Conservation (phyloP, 2,113 vertebrate genomes). For the Mastomys natalensis region DNA sequence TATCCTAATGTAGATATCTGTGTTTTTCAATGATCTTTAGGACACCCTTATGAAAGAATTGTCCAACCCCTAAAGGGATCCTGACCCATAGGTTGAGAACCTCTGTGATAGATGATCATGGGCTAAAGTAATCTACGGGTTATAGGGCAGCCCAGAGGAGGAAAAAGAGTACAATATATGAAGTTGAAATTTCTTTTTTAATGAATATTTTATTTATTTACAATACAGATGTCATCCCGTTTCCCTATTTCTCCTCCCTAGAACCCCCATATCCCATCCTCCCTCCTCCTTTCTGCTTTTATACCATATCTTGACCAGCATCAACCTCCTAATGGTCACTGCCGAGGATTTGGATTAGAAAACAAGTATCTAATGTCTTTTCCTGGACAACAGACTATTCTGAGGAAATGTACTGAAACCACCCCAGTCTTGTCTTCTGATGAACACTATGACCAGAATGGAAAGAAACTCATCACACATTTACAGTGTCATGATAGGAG, state of each 20-base stretch:
- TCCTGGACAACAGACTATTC: neutral
- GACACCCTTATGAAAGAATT: neutral
- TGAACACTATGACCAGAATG: neutral
- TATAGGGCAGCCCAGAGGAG: fast-evolving
- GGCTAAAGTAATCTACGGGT: neutral
- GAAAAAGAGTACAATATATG: no score
- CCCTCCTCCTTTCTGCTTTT: no score
- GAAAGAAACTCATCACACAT: neutral
- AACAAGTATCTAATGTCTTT: neutral
- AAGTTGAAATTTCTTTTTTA: neutral
- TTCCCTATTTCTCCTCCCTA: no score
- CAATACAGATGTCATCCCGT: no score
- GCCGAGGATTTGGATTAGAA: neutral
- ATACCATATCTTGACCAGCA: neutral
- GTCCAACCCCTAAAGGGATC: neutral
- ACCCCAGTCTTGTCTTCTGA: neutral
- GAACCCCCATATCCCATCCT: no score
- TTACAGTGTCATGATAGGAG: neutral
- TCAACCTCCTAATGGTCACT: neutral
- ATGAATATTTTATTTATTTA: no score
- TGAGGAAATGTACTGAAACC: neutral
- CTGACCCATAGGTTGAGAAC: neutral
- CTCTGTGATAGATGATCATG: no score
- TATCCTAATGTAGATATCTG: neutral
- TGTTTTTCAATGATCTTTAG: neutral